phyloP scores from a whole-genome alignment of 53 echinoderm and acorn worm species.

The Mesocentrotus franciscanus region DNA sequence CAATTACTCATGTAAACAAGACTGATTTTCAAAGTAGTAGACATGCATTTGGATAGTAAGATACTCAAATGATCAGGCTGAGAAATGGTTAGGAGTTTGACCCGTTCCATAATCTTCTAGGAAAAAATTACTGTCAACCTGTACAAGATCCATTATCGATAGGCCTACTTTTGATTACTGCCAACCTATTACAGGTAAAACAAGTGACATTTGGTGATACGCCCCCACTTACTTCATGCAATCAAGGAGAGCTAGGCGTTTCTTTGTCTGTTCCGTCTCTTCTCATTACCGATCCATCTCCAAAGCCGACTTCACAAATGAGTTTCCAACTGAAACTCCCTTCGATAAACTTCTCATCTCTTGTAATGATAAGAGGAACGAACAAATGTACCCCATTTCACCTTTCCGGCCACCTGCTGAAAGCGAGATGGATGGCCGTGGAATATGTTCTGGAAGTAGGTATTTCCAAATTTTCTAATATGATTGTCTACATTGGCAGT shows the following conservation, averaged over 20 bases:
- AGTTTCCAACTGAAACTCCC: background rate
- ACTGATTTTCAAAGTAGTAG: too few species aligned
- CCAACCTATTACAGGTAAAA: slow-evolving; percentile 2
- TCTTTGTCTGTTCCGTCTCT: slow-evolving; percentile 39
- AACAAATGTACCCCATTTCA: slow-evolving; percentile 15
- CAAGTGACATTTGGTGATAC: slow-evolving; percentile 40
- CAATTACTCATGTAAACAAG: background rate
- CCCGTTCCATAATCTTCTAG: background rate
- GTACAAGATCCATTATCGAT: slow-evolving; percentile 26
- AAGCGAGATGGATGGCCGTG: background rate
- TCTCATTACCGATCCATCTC: background rate
- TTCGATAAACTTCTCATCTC: slow-evolving; percentile 22
- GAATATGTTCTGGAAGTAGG: background rate
- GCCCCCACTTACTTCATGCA: slow-evolving; percentile 50
- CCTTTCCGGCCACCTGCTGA: background rate
- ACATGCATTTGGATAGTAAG: background rate
- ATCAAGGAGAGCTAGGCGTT: background rate
- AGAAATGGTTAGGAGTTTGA: background rate
- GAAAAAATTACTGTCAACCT: background rate
- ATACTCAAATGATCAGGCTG: background rate
- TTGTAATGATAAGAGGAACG: background rate
- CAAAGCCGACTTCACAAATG: slow-evolving; percentile 40
- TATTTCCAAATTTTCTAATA: background rate
- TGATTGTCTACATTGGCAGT: too few species aligned
- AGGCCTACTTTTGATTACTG: slow-evolving; percentile 23